phyloP scores from a whole-genome alignment of 2,797 vertebrate genomes.

The Rhabdomys pumilio region DNA sequence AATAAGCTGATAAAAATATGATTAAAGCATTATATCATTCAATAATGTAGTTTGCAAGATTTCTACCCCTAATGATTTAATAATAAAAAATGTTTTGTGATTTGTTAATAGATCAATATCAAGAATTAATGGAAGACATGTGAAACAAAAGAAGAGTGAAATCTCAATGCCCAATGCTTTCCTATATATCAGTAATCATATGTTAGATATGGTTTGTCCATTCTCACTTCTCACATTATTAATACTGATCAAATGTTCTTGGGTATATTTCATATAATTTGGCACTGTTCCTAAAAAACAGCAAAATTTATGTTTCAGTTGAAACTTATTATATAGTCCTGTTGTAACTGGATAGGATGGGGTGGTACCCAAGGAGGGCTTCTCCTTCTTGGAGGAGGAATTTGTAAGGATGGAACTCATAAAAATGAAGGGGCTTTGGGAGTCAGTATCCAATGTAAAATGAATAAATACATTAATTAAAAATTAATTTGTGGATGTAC shows the following conservation, averaged over 20 bases:
- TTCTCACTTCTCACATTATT: neutral
- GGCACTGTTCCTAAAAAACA: neutral
- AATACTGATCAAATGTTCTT: neutral
- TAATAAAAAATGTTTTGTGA: slow-evolving; percentile 26
- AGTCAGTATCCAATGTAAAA: neutral
- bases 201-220: slow-evolving; percentile 35
- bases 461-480: neutral
- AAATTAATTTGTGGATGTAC: neutral
- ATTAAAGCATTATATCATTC: slow-evolving; percentile 63
- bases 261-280: slow-evolving; percentile 38
- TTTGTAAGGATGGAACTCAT: neutral
- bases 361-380: neutral
- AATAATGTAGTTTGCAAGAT: slow-evolving; percentile 54
- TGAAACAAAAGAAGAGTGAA: slow-evolving; percentile 22
- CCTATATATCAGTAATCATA: neutral
- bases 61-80: slow-evolving; percentile 50
- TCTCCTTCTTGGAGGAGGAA: neutral
- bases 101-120: slow-evolving; percentile 59
- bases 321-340: neutral
- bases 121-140: neutral
- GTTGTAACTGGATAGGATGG: neutral
- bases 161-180: slow-evolving; percentile 39
- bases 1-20: slow-evolving; percentile 68
- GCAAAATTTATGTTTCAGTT: neutral
- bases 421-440: neutral